Conservation (phyloP, 92 coral and sea anemone genomes). For the Virgularia gustaviana region DNA sequence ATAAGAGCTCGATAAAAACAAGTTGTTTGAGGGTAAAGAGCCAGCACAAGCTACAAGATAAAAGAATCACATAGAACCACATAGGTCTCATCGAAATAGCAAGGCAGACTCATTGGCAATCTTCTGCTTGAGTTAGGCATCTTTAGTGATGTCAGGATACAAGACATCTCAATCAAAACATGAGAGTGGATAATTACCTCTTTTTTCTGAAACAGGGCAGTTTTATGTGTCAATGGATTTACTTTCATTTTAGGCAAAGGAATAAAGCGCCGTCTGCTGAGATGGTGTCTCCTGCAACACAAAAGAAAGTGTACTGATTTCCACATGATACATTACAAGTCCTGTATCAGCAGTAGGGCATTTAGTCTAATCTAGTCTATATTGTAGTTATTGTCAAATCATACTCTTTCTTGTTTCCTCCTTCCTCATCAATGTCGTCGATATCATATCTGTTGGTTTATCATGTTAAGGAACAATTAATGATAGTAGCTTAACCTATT, state of each 20-base stretch:
- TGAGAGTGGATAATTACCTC: conserved; percentile 51
- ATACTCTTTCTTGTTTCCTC: conserved; percentile 93
- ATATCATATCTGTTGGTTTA: conserved; percentile 69
- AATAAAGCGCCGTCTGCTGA: conserved; percentile 84
- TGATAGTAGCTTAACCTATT: too few relatives aligned
- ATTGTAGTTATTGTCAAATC: conserved; percentile 45
- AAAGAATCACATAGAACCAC: not conserved
- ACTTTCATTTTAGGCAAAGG: conserved; percentile 93
- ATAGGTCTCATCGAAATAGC: not conserved
- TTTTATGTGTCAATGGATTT: conserved; percentile 80
- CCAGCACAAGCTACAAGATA: conserved; percentile 81
- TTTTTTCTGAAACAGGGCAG: conserved; percentile 82
- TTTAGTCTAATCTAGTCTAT: not conserved
- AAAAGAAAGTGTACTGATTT: not conserved
- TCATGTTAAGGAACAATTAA: conserved; percentile 17
- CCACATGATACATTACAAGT: too few relatives aligned
- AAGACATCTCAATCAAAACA: not conserved
- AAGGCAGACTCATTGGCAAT: not conserved
- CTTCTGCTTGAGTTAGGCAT: not conserved
- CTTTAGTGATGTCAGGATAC: not conserved
- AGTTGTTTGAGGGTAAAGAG: conserved; percentile 96
- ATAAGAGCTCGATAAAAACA: conserved; percentile 93
- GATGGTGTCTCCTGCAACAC: conserved; percentile 77
- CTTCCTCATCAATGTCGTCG: conserved; percentile 97
- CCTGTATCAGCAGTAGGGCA: not conserved